phyloP scores from a whole-genome alignment of 2,888 invertebrate genomes.

The Blastobasis adustella region DNA sequence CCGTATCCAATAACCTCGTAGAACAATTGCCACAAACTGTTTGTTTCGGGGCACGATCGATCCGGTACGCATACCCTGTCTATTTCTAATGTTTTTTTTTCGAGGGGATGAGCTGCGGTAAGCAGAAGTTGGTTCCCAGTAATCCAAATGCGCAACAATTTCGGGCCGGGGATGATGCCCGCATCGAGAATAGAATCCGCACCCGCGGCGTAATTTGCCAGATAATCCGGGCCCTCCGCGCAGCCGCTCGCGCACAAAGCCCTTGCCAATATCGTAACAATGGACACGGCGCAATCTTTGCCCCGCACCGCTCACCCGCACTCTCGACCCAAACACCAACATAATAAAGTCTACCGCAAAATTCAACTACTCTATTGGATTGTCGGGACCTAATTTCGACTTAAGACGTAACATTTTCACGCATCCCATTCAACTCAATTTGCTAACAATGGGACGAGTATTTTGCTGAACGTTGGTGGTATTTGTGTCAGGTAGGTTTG shows the following conservation, averaged over 20 bases:
- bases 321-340: no score
- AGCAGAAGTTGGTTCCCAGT: constrained; percentile 14
- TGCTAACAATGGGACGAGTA: constrained; percentile 48
- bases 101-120: no score
- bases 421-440: constrained; percentile 61
- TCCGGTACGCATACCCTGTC: no score
- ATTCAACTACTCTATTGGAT: no score
- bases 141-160: constrained; percentile 63
- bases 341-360: no score
- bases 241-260: background rate
- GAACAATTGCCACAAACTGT: no score
- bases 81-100: no score
- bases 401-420: constrained; percentile 38
- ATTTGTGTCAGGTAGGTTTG: constrained; percentile 13
- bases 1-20: no score
- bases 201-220: constrained; percentile 58
- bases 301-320: no score
- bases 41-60: no score
- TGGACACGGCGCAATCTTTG: no score
- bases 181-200: constrained; percentile 43
- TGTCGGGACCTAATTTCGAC: background rate
- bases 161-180: constrained; percentile 40
- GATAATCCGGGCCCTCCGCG: constrained; percentile 44
- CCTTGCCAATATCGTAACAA: background rate
- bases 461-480: constrained; percentile 47